phyloP scores from a whole-genome alignment of 2,797 vertebrate genomes.

The Enteromius trimaculatus region DNA sequence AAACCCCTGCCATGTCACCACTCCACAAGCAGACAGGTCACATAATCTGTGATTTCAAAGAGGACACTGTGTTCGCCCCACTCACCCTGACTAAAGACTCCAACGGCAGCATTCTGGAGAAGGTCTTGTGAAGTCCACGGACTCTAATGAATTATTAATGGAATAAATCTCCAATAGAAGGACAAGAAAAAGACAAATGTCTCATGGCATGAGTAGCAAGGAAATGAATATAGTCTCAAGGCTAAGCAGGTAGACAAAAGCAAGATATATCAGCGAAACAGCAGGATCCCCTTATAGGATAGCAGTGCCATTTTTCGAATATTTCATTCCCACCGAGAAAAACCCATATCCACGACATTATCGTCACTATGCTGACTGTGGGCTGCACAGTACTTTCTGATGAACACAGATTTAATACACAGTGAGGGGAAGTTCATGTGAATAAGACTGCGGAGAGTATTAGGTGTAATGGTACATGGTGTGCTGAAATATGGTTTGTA shows the following conservation, averaged over 20 bases:
- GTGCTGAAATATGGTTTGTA: slow-evolving; percentile 14
- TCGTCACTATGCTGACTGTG: neutral
- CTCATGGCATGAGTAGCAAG: slow-evolving; percentile 67
- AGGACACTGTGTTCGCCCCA: slow-evolving; percentile 20
- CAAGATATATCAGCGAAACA: slow-evolving; percentile 46
- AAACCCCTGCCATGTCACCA: slow-evolving; percentile 9
- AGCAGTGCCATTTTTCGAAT: neutral
- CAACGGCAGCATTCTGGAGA: slow-evolving; percentile 23
- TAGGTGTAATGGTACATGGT: slow-evolving; percentile 18
- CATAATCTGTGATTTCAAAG: slow-evolving; percentile 3
- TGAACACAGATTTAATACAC: slow-evolving; percentile 38
- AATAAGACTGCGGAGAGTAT: neutral
- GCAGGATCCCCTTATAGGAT: neutral
- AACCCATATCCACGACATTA: slow-evolving; percentile 19
- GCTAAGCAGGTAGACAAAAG: slow-evolving; percentile 54
- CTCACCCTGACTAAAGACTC: slow-evolving; percentile 39
- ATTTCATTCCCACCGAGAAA: slow-evolving; percentile 33
- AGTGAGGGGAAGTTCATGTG: slow-evolving; percentile 15
- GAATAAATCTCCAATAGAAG: slow-evolving; percentile 74
- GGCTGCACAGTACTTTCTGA: slow-evolving; percentile 6
- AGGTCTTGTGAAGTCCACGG: slow-evolving; percentile 67
- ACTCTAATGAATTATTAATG: slow-evolving; percentile 78
- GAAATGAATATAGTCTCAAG: slow-evolving; percentile 72
- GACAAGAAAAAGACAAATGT: slow-evolving; percentile 75
- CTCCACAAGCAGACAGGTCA: slow-evolving; percentile 28